phyloP scores from a whole-genome alignment of 2,113 vertebrate genomes.

The Sigmodon hispidus region DNA sequence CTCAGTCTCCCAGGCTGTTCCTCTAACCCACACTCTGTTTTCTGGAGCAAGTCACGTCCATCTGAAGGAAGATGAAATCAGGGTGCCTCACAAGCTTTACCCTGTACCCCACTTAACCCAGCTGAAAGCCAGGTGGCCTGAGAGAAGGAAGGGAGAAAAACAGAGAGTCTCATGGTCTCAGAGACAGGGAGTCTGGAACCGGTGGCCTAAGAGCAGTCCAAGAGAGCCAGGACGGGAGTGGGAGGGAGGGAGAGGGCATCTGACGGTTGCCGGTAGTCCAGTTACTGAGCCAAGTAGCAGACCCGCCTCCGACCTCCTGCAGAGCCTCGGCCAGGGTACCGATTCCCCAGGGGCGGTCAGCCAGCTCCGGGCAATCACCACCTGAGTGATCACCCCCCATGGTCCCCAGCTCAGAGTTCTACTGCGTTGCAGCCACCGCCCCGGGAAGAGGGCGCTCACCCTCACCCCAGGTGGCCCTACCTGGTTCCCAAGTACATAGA shows the following conservation, averaged over 20 bases:
- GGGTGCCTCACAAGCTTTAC: not conserved
- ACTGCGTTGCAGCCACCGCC: not conserved
- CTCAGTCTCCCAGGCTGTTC: accelerated
- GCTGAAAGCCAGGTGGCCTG: slow-evolving; percentile 41
- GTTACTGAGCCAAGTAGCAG: slow-evolving; percentile 53
- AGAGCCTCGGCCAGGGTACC: slow-evolving; percentile 73
- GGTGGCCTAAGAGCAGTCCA: slow-evolving; percentile 7
- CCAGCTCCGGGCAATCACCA: slow-evolving; percentile 32
- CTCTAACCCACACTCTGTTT: not conserved
- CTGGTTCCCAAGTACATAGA: slow-evolving; percentile 38
- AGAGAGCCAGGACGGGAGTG: slow-evolving; percentile 6
- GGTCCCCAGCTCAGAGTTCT: not conserved
- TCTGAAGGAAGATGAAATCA: too few species aligned
- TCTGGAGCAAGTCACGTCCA: not conserved
- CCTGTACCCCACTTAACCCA: not conserved
- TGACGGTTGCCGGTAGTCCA: not conserved
- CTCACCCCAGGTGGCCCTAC: slow-evolving; percentile 68
- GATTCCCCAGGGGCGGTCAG: slow-evolving; percentile 53
- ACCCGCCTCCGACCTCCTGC: slow-evolving; percentile 78
- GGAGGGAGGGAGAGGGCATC: slow-evolving; percentile 32
- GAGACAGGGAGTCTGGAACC: not conserved
- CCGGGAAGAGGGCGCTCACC: not conserved
- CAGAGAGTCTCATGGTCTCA: not conserved
- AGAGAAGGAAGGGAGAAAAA: not conserved
- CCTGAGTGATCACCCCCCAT: not conserved